Conservation (phyloP, 1,140 invertebrate genomes). For the Cotesia glomerata region DNA sequence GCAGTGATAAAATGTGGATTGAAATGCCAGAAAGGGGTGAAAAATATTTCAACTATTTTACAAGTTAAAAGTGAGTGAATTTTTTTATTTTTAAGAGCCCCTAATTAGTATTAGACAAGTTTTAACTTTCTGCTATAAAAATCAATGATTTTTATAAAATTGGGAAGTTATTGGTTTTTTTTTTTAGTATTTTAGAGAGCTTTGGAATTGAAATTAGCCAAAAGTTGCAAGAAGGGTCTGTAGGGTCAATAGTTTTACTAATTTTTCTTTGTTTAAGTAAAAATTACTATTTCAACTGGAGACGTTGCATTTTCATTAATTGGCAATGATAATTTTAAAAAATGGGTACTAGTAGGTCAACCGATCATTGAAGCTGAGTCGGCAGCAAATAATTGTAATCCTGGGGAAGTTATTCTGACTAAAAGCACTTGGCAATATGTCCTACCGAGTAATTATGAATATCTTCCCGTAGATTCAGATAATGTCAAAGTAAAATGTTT, state of each 20-base stretch:
- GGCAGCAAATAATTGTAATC: slow-evolving; percentile 24
- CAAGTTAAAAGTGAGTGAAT: neutral
- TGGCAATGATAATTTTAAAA: slow-evolving; percentile 36
- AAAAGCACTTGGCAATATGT: slow-evolving; percentile 40
- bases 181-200: neutral
- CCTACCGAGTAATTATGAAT: slow-evolving; percentile 34
- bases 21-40: slow-evolving; percentile 37
- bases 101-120: no score
- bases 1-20: slow-evolving; percentile 40
- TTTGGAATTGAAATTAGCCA: no score
- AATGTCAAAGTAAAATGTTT: slow-evolving; percentile 38
- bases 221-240: no score
- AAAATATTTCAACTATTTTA: neutral
- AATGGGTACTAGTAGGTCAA: slow-evolving; percentile 42
- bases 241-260: no score
- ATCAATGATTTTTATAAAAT: neutral
- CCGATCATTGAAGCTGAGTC: slow-evolving; percentile 40
- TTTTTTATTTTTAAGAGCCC: neutral
- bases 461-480: slow-evolving; percentile 33
- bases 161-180: neutral
- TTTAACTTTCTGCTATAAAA: no score
- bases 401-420: slow-evolving; percentile 39
- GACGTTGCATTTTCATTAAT: slow-evolving; percentile 43
- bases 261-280: slow-evolving; percentile 31
- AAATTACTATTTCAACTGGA: slow-evolving; percentile 44